phyloP scores from a whole-genome alignment of 1,140 invertebrate species.

The Homalodisca vitripennis region DNA sequence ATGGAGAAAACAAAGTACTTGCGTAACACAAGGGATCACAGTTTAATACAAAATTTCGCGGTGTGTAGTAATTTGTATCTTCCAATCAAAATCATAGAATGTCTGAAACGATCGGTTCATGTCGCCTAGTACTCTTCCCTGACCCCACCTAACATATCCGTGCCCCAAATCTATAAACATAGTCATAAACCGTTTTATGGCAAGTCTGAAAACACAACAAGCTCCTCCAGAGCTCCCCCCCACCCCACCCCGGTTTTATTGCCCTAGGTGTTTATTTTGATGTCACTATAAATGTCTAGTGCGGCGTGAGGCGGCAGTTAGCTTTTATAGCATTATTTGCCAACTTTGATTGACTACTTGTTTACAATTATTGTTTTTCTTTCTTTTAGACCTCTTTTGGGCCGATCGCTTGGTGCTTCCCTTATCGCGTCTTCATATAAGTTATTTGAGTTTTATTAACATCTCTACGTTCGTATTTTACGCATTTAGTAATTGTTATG shows the following conservation, averaged over 20 bases:
- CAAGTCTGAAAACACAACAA: constrained; percentile 10
- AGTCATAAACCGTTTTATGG: constrained; percentile 6
- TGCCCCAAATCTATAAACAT: constrained; percentile 10
- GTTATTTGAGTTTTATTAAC: too few relatives aligned
- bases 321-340: constrained; percentile 19
- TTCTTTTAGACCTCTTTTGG: background rate
- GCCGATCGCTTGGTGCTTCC: too few relatives aligned
- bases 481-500: too few relatives aligned
- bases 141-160: background rate
- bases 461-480: too few relatives aligned
- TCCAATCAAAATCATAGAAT: too few relatives aligned
- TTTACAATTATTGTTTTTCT: background rate
- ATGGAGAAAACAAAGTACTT: too few relatives aligned
- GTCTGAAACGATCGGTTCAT: too few relatives aligned
- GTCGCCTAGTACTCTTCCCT: too few relatives aligned
- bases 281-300: constrained; percentile 17
- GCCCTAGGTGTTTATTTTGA: constrained; percentile 23
- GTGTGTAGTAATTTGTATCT: too few relatives aligned
- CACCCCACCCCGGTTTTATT: constrained; percentile 6
- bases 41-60: too few relatives aligned
- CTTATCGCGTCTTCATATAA: too few relatives aligned
- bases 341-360: constrained; percentile 5
- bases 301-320: background rate
- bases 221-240: background rate
- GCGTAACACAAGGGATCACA: too few relatives aligned